Evolutionary conservation across 2,113 vertebrate species (phyloP), one percentile per base, ranked within the genome.

Genomic region (Melozone crissalis): DNA sequence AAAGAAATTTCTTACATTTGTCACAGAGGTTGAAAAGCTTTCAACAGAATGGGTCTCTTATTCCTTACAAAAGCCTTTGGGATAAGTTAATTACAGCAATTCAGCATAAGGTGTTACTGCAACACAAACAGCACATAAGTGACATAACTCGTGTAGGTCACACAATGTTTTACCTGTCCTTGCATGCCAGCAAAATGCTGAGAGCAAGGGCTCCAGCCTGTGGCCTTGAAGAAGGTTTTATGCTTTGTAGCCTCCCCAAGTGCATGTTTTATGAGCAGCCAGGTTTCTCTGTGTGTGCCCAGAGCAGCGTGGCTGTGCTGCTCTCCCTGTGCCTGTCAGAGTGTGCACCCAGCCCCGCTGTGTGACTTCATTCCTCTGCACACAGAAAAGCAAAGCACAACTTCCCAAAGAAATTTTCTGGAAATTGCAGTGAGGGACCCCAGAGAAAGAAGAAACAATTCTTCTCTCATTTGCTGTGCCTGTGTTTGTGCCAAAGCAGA

Each of bases 131-230:
- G n/a, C 41, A 37, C 9, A 5, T n/a, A 43, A 65, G 61, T 15
- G 33, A 15, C 15, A 4, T 17, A 21, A 27, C 3, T 52, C 0
- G 0, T 58, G 3, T 23, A 1, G 0, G 27, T 39, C 43, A 10
- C 33, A 15, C 24, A 51, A 3, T 3, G 4, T 23, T 59, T 27
- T 37, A 55, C 12, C 23, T 69, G 18, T 37, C 22, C 30, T 39
- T 57, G 21, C 24, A 9, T 5, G 28, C 15, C 47, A 63, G n/a
- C 30, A 41, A 80, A 76, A 43, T 31, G 55, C 24, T 66, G 37
- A 44, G 59, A 89, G 51, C 5, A 44, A 65, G 86, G 15, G 26
- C 37, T 75, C 10, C 27, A 72, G 28, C 39, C 54, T 35, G 18
- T 47, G 33, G 30, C 67, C 44, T 73, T 55, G 37, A 12, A 16